Percentiles rank a stretch among this genome's conserved stretches.
Conservation (phyloP, 2,888 invertebrate species). For the Nomada goodeniana region DNA sequence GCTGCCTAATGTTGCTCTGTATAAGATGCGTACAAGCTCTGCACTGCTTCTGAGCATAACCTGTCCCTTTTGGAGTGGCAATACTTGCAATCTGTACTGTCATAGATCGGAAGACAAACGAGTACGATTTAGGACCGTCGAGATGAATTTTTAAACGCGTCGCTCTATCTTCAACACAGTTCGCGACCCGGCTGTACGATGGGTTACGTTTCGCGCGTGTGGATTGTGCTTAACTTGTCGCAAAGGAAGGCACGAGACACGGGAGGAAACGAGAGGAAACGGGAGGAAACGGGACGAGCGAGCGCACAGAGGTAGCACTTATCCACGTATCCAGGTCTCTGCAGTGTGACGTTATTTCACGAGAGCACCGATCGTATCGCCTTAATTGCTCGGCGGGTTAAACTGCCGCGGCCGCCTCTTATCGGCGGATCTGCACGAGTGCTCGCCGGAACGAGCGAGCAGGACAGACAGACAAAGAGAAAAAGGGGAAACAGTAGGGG, state of each 20-base stretch:
- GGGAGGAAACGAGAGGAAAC: slow-evolving; percentile 32
- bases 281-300: slow-evolving; percentile 33
- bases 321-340: slow-evolving; percentile 66
- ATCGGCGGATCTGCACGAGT: slow-evolving; percentile 79
- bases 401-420: slow-evolving; percentile 79
- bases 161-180: too few relatives aligned
- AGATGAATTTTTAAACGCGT: too few relatives aligned
- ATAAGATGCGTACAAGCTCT: too few relatives aligned
- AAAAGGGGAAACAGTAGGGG: neutral
- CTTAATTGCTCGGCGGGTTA: slow-evolving; percentile 82
- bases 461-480: slow-evolving; percentile 18
- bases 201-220: too few relatives aligned
- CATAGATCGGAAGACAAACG: too few relatives aligned
- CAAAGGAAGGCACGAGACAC: slow-evolving; percentile 37
- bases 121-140: too few relatives aligned
- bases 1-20: too few relatives aligned
- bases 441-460: slow-evolving; percentile 64
- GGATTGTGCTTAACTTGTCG: neutral
- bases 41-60: too few relatives aligned
- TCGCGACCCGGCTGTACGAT: too few relatives aligned
- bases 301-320: slow-evolving; percentile 62
- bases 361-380: slow-evolving; percentile 79
- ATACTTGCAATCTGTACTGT: too few relatives aligned
- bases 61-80: too few relatives aligned
- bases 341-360: slow-evolving; percentile 79